Percentiles rank a stretch among this genome's conserved stretches.
Conservation (phyloP, 2,888 invertebrate genomes). For the Sisyra nigra region DNA sequence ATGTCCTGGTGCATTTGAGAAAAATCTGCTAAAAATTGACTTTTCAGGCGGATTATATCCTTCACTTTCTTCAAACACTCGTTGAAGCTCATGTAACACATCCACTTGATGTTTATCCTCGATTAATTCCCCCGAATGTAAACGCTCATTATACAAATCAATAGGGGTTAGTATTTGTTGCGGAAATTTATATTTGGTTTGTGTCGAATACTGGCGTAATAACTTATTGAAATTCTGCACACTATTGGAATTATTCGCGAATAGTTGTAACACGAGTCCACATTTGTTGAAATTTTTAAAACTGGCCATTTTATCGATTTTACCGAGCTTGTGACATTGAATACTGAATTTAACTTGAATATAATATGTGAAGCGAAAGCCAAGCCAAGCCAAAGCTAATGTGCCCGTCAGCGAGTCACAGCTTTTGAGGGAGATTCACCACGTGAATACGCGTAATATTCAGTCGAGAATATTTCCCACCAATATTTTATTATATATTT, state of each 20-base stretch:
- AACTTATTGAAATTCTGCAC: neutral
- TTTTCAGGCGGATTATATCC: slow-evolving; percentile 36
- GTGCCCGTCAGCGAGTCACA: too few species aligned
- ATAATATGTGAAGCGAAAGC: too few species aligned
- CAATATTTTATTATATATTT: too few species aligned
- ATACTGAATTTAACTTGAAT: neutral
- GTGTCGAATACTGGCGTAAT: slow-evolving; percentile 7
- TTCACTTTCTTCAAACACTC: slow-evolving; percentile 45
- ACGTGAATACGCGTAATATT: too few species aligned
- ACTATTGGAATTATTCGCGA: too few species aligned
- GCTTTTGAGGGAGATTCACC: too few species aligned
- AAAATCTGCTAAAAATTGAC: slow-evolving; percentile 26
- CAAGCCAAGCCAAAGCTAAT: too few species aligned
- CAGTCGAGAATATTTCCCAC: too few species aligned
- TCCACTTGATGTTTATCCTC: slow-evolving; percentile 57
- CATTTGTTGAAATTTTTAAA: neutral
- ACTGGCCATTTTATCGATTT: neutral
- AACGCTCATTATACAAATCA: slow-evolving; percentile 36
- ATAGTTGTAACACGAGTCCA: neutral
- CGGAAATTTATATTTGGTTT: neutral
- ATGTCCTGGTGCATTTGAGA: slow-evolving; percentile 15
- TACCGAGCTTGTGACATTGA: neutral
- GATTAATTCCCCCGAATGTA: slow-evolving; percentile 38
- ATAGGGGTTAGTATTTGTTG: slow-evolving; percentile 25
- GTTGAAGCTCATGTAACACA: slow-evolving; percentile 52